Evolutionary conservation across 2,888 invertebrate species (phyloP).

Genomic region (Azorinus chamasolen): DNA sequence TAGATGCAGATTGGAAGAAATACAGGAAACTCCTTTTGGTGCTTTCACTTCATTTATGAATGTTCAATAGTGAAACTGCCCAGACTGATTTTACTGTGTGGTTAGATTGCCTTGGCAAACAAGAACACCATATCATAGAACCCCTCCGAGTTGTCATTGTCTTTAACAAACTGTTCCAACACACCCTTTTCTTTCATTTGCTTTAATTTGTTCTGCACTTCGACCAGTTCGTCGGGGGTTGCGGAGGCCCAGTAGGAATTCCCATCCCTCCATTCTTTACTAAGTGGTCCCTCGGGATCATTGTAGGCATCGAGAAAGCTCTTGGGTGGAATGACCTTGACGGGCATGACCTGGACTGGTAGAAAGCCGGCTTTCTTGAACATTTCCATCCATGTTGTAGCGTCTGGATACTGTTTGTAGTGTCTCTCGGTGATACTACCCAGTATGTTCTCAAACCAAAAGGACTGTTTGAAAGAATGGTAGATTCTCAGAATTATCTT

Average conservation of each 20-base stretch:
- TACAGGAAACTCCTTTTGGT: too few relatives aligned
- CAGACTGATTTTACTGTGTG: too few relatives aligned
- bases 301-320: constrained; percentile 4
- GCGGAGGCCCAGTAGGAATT: constrained; percentile 16
- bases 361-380: constrained; percentile 5
- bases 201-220: constrained; percentile 1
- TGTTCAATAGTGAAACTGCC: too few relatives aligned
- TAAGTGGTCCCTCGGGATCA: constrained; percentile 4
- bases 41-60: too few relatives aligned
- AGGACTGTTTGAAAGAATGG: too few relatives aligned
- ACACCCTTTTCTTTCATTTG: constrained; percentile 13
- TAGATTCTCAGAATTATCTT: too few relatives aligned
- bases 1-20: too few relatives aligned
- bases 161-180: not conserved
- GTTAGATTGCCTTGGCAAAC: not conserved
- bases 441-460: constrained; percentile 9
- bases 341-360: constrained; percentile 10
- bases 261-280: constrained; percentile 12
- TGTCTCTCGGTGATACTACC: constrained; percentile 10
- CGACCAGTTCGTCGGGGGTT: constrained; percentile 6
- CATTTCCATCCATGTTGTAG: constrained; percentile 2
- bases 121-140: constrained; percentile 4
- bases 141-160: constrained; percentile 1
- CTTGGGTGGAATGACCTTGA: not conserved
- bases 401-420: not conserved